These are phyloP conservation scores for Drosophila athabasca DNA, from an alignment of 1,140 invertebrate species.

Conservation along the genomic window DNA sequence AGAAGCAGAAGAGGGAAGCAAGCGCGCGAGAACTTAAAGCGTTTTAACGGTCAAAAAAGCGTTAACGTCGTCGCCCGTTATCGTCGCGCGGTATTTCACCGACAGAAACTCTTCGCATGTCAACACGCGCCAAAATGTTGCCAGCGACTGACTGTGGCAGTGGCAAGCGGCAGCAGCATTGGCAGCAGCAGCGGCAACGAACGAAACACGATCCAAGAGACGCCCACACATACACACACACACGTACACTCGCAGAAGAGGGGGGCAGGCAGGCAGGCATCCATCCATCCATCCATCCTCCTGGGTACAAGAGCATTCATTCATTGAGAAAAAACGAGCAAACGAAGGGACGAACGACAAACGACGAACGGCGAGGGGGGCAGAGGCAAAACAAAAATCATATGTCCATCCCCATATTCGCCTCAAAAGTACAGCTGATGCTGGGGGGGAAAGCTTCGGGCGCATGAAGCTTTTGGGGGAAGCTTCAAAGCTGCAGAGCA, in stretches of 20 bases:
- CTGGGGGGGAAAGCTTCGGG: slow-evolving; percentile 38
- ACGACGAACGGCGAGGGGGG: neutral
- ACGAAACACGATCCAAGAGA: slow-evolving; percentile 3
- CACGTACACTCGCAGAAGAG: neutral
- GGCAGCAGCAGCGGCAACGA: slow-evolving; percentile 8
- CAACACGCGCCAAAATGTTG: slow-evolving; percentile 83
- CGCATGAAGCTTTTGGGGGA: neutral
- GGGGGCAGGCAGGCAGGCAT: neutral
- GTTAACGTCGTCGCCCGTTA: slow-evolving; percentile 49
- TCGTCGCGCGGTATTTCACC: slow-evolving; percentile 39
- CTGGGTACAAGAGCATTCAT: slow-evolving; percentile 38
- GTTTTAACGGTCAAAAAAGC: slow-evolving; percentile 66
- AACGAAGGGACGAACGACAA: neutral
- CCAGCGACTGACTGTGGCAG: slow-evolving; percentile 69
- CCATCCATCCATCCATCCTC: slow-evolving; percentile 7
- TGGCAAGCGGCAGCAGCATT: slow-evolving; percentile 9
- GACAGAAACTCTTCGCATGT: slow-evolving; percentile 69
- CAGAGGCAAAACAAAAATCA: slow-evolving; percentile 70
- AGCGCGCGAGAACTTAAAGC: slow-evolving; percentile 59
- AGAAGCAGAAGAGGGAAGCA: slow-evolving; percentile 25
- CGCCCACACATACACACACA: slow-evolving; percentile 7
- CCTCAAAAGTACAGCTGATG: slow-evolving; percentile 68
- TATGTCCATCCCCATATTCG: slow-evolving; percentile 59
- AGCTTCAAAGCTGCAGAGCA: slow-evolving; percentile 24
- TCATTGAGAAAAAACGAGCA: slow-evolving; percentile 56